Evolutionary conservation across 2,888 invertebrate species (phyloP), one percentile per base, ranked within the genome.

Genomic region (Lepidocyrtinus sp.): DNA sequence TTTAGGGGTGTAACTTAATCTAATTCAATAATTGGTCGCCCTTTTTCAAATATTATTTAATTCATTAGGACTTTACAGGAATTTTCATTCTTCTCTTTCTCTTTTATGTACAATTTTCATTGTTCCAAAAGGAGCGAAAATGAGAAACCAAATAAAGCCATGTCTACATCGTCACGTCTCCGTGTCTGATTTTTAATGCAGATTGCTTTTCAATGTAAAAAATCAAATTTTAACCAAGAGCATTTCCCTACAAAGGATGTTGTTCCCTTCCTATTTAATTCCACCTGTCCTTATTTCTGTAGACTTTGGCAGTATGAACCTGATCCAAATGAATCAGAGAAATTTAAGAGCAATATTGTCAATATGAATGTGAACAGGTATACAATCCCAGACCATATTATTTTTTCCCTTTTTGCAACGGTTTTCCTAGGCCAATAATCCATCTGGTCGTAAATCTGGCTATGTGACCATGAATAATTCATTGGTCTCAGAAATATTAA

Each of bases 1-100:
- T 36, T 7, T n/a, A 50, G 46, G 46, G 27, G 68, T 68, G 68
- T 68, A 68, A 68, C 50, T 68, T 68, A 50, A 68, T 50, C 68
- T 25, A 50, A 68, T 50, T 50, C 50, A 50, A n/a, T n/a, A n/a
- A 50, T 50, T 50, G 50, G n/a, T 50, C 50, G 50, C 50, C 50
- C 17, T 50, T 50, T 50, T 12, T 50, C 50, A 50, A 7, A n/a
- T n/a, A n/a, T n/a, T n/a, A n/a, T 50, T 50, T 12, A 50, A 50
- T 50, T 50, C 50, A 50, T 50, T 50, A 50, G 50, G 17, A 50
- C 12, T n/a, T 50, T 50, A 50, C 50, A 50, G 15, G 50, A 50
- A 50, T 50, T 50, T 50, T 17, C 17, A 50, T 50, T 50, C 50
- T 2, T 50, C 36, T 36, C 50, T 50, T 50, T 50, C 50, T 12